phyloP scores from a whole-genome alignment of 2,888 invertebrate genomes.

The Antheraea assamensis region DNA sequence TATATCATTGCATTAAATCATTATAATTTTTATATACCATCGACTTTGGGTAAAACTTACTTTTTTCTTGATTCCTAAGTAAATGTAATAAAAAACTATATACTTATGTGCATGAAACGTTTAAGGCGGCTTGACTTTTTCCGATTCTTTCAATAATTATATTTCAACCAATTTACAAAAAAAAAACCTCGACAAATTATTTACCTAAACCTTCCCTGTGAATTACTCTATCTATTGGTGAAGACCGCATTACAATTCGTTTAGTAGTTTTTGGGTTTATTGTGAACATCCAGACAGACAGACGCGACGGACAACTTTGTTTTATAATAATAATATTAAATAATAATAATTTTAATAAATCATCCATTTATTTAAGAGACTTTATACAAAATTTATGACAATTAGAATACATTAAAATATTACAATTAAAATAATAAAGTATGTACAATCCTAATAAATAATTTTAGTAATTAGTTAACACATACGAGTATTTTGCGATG shows the following conservation, averaged over 20 bases:
- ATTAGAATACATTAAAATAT: constrained; percentile 9
- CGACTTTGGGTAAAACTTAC: not conserved
- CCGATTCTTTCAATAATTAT: too few species aligned
- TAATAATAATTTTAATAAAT: not conserved
- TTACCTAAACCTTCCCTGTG: too few species aligned
- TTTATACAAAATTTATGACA: constrained; percentile 18
- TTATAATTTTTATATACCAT: not conserved
- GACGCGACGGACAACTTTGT: too few species aligned
- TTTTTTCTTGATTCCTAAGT: not conserved
- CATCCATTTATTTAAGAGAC: constrained; percentile 11
- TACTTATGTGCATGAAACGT: too few species aligned
- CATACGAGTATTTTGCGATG: constrained; percentile 30
- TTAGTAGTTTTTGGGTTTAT: too few species aligned
- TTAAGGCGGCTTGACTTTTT: too few species aligned
- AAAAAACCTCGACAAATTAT: too few species aligned
- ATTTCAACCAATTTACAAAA: too few species aligned
- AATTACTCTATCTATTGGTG: too few species aligned
- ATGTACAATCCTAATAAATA: constrained; percentile 24
- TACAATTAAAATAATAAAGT: constrained; percentile 18
- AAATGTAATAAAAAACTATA: too few species aligned
- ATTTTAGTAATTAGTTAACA: constrained; percentile 23
- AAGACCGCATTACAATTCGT: too few species aligned
- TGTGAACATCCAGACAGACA: too few species aligned
- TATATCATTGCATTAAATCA: not conserved
- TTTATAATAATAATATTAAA: not conserved